A percentile compares a stretch with the other conserved stretches of the same genome.
phyloP scores from a whole-genome alignment of 2,797 vertebrate genomes.

The Typhlichthys eigenmanni region DNA sequence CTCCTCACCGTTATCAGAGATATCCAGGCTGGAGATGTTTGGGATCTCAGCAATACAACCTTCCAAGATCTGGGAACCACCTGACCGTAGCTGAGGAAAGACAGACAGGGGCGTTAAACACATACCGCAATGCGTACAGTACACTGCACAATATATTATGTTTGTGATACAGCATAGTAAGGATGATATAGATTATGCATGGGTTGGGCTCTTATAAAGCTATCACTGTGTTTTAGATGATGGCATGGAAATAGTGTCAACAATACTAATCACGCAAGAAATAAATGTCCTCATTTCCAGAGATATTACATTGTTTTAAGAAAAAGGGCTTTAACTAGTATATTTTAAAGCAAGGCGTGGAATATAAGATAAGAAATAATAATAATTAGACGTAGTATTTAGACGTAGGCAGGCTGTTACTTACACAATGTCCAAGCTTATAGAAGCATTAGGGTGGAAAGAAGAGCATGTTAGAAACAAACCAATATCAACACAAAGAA shows the following conservation, averaged over 20 bases:
- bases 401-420: slow-evolving; percentile 72
- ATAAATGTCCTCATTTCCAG: no score
- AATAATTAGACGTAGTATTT: slow-evolving; percentile 45
- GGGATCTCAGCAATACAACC: slow-evolving; percentile 97
- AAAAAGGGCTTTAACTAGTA: neutral
- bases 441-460: slow-evolving; percentile 81
- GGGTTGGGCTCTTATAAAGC: no score
- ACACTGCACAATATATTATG: neutral
- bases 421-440: slow-evolving; percentile 99
- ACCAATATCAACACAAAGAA: slow-evolving; percentile 55
- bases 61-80: slow-evolving; percentile 96
- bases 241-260: no score
- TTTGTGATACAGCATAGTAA: neutral
- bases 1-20: slow-evolving; percentile 94
- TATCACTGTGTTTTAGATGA: no score
- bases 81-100: slow-evolving; percentile 86
- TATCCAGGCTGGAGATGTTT: slow-evolving; percentile 94
- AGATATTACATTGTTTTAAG: neutral
- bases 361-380: slow-evolving; percentile 32
- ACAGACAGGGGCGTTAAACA: neutral
- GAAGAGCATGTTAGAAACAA: slow-evolving; percentile 78
- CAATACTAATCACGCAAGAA: no score
- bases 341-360: neutral
- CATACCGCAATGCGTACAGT: neutral
- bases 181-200: no score